phyloP scores from a whole-genome alignment of 2,113 vertebrate genomes.

The Lagopus leucura region DNA sequence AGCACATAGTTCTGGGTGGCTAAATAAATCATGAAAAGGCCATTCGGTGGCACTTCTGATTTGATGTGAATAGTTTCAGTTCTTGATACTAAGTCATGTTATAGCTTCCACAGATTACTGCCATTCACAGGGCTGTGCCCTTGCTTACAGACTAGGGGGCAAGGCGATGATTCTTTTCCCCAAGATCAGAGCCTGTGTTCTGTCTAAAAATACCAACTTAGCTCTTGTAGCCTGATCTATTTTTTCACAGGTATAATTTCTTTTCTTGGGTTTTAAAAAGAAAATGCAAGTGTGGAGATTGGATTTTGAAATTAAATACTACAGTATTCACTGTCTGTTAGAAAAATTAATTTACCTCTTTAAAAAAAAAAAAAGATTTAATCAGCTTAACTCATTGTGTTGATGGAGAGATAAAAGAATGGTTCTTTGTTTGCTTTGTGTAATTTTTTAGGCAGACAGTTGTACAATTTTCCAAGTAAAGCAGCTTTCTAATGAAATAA shows the following conservation, averaged over 20 bases:
- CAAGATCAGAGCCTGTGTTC: background rate
- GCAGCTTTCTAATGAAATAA: background rate
- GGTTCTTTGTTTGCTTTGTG: background rate
- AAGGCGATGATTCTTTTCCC: background rate
- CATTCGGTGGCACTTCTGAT: background rate
- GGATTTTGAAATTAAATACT: background rate
- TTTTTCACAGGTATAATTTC: background rate
- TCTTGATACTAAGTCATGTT: background rate
- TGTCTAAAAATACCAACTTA: background rate
- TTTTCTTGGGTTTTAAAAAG: background rate
- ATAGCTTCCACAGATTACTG: background rate
- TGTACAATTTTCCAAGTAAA: background rate
- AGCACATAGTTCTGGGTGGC: rapidly evolving
- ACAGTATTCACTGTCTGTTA: background rate
- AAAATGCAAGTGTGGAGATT: background rate
- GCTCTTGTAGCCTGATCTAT: background rate
- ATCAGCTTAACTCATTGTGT: background rate
- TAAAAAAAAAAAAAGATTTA: background rate
- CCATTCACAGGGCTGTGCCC: background rate
- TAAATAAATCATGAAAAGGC: background rate
- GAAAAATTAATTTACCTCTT: background rate
- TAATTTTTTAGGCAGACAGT: background rate
- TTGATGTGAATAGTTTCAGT: background rate
- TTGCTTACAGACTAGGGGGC: background rate
- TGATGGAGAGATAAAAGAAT: background rate